Evolutionary conservation across 2,888 invertebrate species (phyloP).

Genomic region (Eupithecia exiguata): DNA sequence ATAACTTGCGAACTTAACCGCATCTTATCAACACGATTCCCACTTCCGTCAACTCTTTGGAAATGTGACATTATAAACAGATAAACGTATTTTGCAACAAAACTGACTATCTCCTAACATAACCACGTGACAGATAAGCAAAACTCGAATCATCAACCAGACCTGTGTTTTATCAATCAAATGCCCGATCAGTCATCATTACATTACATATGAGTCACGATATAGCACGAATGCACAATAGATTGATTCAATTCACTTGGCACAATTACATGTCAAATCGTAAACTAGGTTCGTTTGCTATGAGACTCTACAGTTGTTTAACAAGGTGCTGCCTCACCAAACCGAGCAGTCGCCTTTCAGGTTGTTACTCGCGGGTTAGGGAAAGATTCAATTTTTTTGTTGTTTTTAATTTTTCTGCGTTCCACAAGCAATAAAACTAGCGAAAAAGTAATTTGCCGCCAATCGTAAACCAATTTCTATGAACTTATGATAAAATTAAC

Average conservation of each 20-base stretch:
- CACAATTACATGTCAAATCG: constrained; percentile 20
- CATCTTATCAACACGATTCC: background rate
- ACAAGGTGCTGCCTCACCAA: background rate
- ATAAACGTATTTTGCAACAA: constrained; percentile 1
- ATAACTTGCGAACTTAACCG: too few relatives aligned
- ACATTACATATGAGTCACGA: constrained; percentile 34
- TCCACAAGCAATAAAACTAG: too few relatives aligned
- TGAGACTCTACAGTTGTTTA: background rate
- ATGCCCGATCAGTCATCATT: constrained; percentile 24
- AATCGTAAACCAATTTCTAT: too few relatives aligned
- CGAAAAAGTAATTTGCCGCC: too few relatives aligned
- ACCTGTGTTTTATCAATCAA: constrained; percentile 27
- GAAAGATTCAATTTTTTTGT: too few relatives aligned
- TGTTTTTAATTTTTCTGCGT: too few relatives aligned
- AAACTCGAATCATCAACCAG: constrained; percentile 19
- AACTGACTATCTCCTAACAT: background rate
- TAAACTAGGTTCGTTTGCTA: constrained; percentile 24
- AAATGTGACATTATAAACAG: background rate
- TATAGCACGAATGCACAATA: constrained; percentile 28
- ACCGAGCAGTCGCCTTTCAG: background rate
- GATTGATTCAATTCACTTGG: constrained; percentile 38
- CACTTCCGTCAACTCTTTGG: background rate
- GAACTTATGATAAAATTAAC: too few relatives aligned
- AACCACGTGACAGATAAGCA: constrained; percentile 7
- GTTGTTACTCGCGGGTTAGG: too few relatives aligned